Evolutionary conservation across 1,140 invertebrate species (phyloP), one percentile per base, ranked within the genome.

Genomic region (Eufriesea mexicana): DNA sequence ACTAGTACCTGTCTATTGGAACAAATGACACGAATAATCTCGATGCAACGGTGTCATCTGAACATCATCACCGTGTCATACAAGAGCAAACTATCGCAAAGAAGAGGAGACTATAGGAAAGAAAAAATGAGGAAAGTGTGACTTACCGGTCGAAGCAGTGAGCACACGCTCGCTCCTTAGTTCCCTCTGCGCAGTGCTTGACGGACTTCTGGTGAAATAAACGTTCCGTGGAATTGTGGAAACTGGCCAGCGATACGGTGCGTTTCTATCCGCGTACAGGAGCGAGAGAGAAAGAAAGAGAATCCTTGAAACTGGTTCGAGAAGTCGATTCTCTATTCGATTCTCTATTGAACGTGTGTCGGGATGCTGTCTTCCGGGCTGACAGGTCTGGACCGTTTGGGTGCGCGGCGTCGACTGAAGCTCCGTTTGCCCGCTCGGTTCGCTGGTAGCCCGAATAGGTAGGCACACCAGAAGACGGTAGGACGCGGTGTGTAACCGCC

Each of bases 331-430:
- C 55, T 66, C 64, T 66, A 47, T 66, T n/a, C 20, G 64, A 45
- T 45, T 66, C 64, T 71, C 72, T 67, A 49, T 61, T n/a, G 72
- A 79, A 72, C 68, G 75, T 85, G 55, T 77, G 76, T 57, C 74
- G 84, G 78, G 87, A 86, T 86, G 79, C 84, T 85, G 78, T 83
- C 84, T 88, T 86, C 80, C 86, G 86, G 88, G 88, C 89, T 89
- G 90, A 92, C 90, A 93, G 93, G 94, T 94, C 93, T 94, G 92
- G 93, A 94, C 92, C 92, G 93, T 94, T 94, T 94, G 93, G 93
- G 88, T 91, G 94, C 93, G 92, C 93, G 93, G 93, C 93, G 92
- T 94, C 91, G 94, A 94, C 94, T 94, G 93, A 94, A 94, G 92
- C 93, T 93, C 90, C 90, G 93, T 91, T 92, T 92, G 90, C 86